Evolutionary conservation across 1,140 invertebrate species (phyloP), one percentile per base, ranked within the genome.

Genomic region (Pseudobourletiella spinata): DNA sequence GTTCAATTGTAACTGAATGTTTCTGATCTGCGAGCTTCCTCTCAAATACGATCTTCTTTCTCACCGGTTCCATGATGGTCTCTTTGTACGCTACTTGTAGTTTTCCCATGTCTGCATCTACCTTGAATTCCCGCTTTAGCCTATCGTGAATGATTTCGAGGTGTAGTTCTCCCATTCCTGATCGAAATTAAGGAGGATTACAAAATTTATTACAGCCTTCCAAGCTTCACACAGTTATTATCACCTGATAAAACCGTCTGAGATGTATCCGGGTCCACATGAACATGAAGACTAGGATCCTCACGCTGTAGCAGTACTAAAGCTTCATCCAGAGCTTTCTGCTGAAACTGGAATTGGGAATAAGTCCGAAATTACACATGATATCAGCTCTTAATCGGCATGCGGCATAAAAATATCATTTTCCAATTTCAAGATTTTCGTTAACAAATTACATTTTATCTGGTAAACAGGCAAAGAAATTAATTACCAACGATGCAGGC

Each of bases 91-190:
- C 86, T 57, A 99, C 93, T 79, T 95, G 91, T n/a, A 98, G 74
- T 0, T 87, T 83, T 1, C 96, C 95, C n/a, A 98, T 74, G 67
- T 95, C 88, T 1, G 84, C 91, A 35, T 98, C 88, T 54, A 98
- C 84, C 74, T 90, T 91, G 75, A 91, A 98, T 70, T 99, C 94
- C 54, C 81, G 84, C 51, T 80, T 74, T 25, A 97, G 85, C 57
- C 92, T 78, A 68, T 95, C 88, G 71, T 88, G 88, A 32, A 98
- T 88, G 48, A 98, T 88, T 70, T 98, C 94, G 59, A 99, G 79
- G 76, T 99, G 95, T 3, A 99, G 78, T 77, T 99, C 94, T 6
- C 96, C 96, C 95, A 98, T 98, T 18, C 90, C 86, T 81, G 61
- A 44, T 67, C n/a, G 18, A 56, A 70, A 61, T 62, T 39, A 60